Conservation (phyloP, 2,797 vertebrate species). For the Leptatherina wallacei region DNA sequence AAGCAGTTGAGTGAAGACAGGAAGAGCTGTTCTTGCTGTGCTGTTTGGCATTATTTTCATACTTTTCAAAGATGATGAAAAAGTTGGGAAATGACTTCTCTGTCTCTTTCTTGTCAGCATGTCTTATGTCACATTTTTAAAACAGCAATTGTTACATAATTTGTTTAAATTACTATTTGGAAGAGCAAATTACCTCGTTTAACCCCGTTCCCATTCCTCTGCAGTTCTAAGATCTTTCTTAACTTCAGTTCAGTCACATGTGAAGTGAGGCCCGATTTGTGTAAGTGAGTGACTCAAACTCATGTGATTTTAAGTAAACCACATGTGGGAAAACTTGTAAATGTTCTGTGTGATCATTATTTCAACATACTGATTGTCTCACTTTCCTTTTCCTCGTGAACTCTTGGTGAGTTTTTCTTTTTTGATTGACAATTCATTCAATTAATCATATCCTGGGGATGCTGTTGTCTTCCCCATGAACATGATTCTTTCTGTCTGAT, state of each 20-base stretch:
- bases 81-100: conserved; percentile 3
- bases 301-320: conserved; percentile 50
- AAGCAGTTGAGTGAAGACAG: conserved; percentile 6
- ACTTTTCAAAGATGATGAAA: neutral
- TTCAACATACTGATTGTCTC: conserved; percentile 26
- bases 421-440: conserved; percentile 16
- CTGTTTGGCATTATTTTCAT: conserved; percentile 23
- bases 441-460: conserved; percentile 20
- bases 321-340: conserved; percentile 33
- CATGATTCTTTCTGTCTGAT: conserved; percentile 20
- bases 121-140: neutral
- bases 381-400: conserved; percentile 22
- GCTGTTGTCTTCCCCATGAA: conserved; percentile 17
- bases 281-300: conserved; percentile 42
- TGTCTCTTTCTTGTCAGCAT: neutral
- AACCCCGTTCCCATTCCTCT: neutral
- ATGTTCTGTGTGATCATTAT: conserved; percentile 4
- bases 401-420: conserved; percentile 2
- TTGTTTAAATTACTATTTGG: neutral
- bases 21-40: neutral
- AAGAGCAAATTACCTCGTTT: neutral
- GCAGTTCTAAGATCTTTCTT: conserved; percentile 7
- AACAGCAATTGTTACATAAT: conserved; percentile 1
- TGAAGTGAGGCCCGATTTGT: conserved; percentile 14
- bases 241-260: conserved; percentile 36